Percentiles rank a stretch among this genome's conserved stretches.
Conservation (phyloP, 2,888 invertebrate genomes). For the Drosophila merina region DNA sequence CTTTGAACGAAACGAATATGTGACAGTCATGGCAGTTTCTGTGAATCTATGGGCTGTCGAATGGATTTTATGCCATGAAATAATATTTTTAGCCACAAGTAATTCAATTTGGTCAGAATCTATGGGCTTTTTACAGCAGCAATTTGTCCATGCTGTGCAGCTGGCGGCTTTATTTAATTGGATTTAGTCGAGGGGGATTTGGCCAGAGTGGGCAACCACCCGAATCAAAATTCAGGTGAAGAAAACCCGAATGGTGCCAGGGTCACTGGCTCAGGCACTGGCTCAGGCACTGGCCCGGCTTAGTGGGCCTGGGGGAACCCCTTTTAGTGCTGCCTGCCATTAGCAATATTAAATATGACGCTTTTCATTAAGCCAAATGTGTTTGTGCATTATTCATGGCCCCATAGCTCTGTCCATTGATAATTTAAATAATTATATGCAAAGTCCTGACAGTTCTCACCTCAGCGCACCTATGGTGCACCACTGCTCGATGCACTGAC, state of each 20-base stretch:
- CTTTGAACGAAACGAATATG: not conserved
- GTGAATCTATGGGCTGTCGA: conserved; percentile 2
- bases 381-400: conserved; percentile 28
- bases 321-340: conserved; percentile 4
- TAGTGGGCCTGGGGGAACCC: conserved; percentile 2
- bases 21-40: conserved; percentile 8
- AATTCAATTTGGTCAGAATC: conserved; percentile 12
- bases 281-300: not conserved
- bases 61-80: conserved; percentile 19
- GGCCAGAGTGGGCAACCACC: not conserved
- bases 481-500: conserved; percentile 2
- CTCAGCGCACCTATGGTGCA: conserved; percentile 20
- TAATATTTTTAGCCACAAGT: conserved; percentile 2
- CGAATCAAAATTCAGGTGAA: conserved; percentile 10
- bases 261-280: not conserved
- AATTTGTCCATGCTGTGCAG: conserved; percentile 6
- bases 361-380: conserved; percentile 30
- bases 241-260: conserved; percentile 1
- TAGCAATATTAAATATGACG: conserved; percentile 22
- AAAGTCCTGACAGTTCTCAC: conserved; percentile 24
- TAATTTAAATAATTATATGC: conserved; percentile 43
- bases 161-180: conserved; percentile 26
- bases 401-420: conserved; percentile 16
- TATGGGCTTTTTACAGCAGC: conserved; percentile 5
- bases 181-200: conserved; percentile 17